A percentile compares a stretch with the other conserved stretches of the same genome.
phyloP scores from a whole-genome alignment of 2,888 invertebrate species.

The Campoplex capitator region DNA sequence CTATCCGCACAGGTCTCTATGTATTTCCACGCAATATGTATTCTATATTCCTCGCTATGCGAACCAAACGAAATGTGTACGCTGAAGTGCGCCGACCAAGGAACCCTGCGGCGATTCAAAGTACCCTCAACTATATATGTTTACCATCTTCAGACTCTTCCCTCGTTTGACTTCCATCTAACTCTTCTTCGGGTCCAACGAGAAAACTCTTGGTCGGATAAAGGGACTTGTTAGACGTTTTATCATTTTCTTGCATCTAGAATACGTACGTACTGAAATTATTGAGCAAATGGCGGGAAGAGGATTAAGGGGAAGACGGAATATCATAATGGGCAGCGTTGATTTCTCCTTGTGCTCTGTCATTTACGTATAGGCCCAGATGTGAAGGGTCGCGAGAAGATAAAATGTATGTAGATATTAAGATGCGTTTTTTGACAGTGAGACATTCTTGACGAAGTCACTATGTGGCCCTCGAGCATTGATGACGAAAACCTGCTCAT shows the following conservation, averaged over 20 bases:
- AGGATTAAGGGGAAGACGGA: constrained; percentile 59
- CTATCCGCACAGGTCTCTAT: constrained; percentile 32
- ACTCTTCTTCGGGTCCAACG: constrained; percentile 45
- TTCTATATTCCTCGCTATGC: constrained; percentile 36
- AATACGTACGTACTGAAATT: constrained; percentile 50
- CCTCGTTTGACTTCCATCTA: constrained; percentile 53
- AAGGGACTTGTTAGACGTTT: constrained; percentile 57
- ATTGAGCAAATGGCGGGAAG: constrained; percentile 60
- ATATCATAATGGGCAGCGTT: constrained; percentile 41
- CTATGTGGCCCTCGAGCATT: not conserved
- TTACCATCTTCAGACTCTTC: constrained; percentile 22
- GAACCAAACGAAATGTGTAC: constrained; percentile 40
- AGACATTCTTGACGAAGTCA: not conserved
- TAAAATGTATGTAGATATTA: not conserved
- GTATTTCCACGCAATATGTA: constrained; percentile 56
- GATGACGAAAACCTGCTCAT: not conserved
- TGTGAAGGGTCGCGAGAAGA: not conserved
- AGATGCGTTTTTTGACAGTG: not conserved
- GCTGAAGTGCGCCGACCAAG: constrained; percentile 30
- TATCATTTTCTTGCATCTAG: constrained; percentile 66
- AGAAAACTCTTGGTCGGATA: constrained; percentile 47
- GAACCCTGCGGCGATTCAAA: constrained; percentile 53
- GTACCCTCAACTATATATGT: constrained; percentile 55
- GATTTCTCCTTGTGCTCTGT: not conserved
- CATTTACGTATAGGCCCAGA: not conserved